These are phyloP conservation scores for Naja naja DNA, from an alignment of 2,113 vertebrate genomes.

Conservation along the genomic window DNA sequence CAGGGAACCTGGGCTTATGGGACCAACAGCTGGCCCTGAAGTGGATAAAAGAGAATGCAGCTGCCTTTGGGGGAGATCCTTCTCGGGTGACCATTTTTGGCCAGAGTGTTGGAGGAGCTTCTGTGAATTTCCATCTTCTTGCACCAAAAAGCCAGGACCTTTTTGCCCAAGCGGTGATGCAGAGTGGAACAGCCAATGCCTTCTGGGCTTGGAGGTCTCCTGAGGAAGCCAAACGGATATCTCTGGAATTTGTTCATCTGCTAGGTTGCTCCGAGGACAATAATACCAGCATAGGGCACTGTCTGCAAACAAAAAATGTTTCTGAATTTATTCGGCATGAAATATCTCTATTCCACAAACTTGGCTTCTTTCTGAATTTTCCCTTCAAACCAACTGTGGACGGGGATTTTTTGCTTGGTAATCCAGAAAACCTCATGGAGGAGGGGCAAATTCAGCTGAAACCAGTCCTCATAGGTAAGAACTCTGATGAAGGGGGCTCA, in stretches of 20 bases:
- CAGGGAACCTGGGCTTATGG: constrained; percentile 69
- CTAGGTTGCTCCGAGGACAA: constrained; percentile 60
- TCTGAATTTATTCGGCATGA: constrained; percentile 22
- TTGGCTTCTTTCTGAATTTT: background rate
- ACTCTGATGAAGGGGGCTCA: constrained; percentile 67
- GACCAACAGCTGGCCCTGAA: constrained; percentile 74
- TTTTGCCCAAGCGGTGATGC: constrained; percentile 69
- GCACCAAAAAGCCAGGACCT: constrained; percentile 66
- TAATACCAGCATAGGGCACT: constrained; percentile 47
- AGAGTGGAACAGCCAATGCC: constrained; percentile 69
- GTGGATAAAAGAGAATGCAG: constrained; percentile 73
- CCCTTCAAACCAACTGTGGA: constrained; percentile 66
- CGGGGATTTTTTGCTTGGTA: constrained; percentile 66
- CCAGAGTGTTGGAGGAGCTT: constrained; percentile 71
- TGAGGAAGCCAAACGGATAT: constrained; percentile 43
- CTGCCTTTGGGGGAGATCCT: constrained; percentile 71
- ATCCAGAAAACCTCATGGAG: constrained; percentile 55
- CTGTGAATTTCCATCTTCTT: constrained; percentile 70
- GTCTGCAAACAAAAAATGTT: constrained; percentile 58
- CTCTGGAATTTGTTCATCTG: constrained; percentile 46
- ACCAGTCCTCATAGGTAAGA: constrained; percentile 67
- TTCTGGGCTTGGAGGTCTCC: constrained; percentile 54
- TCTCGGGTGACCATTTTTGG: constrained; percentile 73
- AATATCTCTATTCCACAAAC: constrained; percentile 22
- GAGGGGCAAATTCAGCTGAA: constrained; percentile 52